Evolutionary conservation across 2,888 invertebrate species (phyloP), one percentile per base, ranked within the genome.

Genomic region (Sphinx pinastri): DNA sequence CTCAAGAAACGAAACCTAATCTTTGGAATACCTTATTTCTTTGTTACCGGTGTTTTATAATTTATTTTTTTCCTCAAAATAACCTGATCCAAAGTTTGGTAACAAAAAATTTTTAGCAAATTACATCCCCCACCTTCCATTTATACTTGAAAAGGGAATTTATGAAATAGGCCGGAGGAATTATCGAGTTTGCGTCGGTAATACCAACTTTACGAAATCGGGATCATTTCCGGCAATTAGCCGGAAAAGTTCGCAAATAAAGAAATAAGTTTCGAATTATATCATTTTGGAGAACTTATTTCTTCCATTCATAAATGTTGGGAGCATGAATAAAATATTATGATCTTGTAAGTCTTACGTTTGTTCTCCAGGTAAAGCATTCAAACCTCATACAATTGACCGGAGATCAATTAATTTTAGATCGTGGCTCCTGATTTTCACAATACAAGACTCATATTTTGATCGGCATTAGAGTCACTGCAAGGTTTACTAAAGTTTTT

Each of bases 201-300:
- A 13, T 63, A 63, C 63, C 12, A 12, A 19, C 13, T 47, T 47
- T 47, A 47, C 19, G 47, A 13, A 49, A 49, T 63, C 19, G 49
- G 63, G 49, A 63, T 63, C 19, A 63, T 63, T 63, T 49, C 63
- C 63, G 19, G 49, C 47, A 63, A 63, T 63, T 63, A 63, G 47
- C 12, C 47, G 47, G 19, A 49, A 19, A 63, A 63, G 47, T 63
- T 63, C 47, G 63, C 12, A 49, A 47, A 47, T 47, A 63, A 63
- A 16, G 47, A 12, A 13, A 63, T 47, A 63, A 49, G 60, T 47
- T 49, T 25, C 19, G 12, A 6, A 47, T 60, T 49, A 7, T 49
- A 63, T 63, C 12, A 12, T 63, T 11, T 12, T 19, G 63, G 19
- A 63, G 49, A 49, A 63, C 13, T 63, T 10, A 57, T 25, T 25